Conservation (phyloP, 2,888 invertebrate species). For the Ceraclea dissimilis region DNA sequence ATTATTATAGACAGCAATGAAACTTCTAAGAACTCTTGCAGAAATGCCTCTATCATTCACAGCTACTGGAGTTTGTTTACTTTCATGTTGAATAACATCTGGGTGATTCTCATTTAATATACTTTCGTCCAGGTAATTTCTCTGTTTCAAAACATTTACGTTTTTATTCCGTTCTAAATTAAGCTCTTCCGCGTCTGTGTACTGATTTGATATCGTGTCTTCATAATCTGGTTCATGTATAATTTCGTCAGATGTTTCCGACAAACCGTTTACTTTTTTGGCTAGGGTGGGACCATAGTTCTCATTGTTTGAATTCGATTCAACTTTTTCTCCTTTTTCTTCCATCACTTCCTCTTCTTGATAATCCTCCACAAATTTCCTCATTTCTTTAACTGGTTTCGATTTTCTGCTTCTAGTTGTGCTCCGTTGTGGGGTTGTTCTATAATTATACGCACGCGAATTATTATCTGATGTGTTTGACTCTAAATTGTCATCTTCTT, state of each 20-base stretch:
- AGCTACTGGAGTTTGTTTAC: constrained; percentile 31
- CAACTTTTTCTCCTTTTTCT: constrained; percentile 17
- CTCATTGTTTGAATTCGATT: constrained; percentile 8
- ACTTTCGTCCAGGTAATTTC: constrained; percentile 34
- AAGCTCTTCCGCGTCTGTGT: constrained; percentile 10
- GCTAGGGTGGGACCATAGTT: constrained; percentile 21
- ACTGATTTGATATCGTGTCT: no score
- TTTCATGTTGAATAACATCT: constrained; percentile 33
- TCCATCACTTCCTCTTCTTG: constrained; percentile 24
- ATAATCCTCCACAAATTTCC: constrained; percentile 14
- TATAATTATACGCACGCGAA: background rate
- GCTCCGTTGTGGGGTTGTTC: no score
- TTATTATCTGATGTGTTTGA: background rate
- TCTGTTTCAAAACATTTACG: constrained; percentile 1
- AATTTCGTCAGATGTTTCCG: constrained; percentile 14
- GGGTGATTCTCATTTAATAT: constrained; percentile 39
- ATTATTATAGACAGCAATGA: constrained; percentile 40
- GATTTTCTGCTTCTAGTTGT: background rate
- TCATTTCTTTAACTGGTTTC: background rate
- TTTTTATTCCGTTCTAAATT: constrained; percentile 6
- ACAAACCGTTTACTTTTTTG: constrained; percentile 18
- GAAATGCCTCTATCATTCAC: constrained; percentile 28
- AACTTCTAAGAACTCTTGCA: constrained; percentile 37
- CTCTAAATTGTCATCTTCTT: background rate
- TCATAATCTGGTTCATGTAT: no score